Percentiles rank a stretch among this genome's conserved stretches.
These are phyloP conservation scores for Pristionchus exspectatus DNA, from an alignment of 2,888 invertebrate species.

Conservation along the genomic window DNA sequence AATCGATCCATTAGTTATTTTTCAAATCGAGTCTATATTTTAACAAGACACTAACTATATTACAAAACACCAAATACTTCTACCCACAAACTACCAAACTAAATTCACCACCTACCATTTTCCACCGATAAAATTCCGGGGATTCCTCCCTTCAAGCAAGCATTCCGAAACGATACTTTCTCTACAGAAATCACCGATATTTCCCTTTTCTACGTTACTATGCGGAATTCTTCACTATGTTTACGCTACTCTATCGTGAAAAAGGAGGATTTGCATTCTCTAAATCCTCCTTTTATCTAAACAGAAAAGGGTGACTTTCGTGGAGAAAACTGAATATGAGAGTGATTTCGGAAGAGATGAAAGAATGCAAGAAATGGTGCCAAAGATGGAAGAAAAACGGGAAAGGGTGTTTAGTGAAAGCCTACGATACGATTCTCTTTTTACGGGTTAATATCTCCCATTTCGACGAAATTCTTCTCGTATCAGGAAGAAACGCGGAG, in stretches of 20 bases:
- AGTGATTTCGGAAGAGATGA: background rate
- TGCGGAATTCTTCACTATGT: background rate
- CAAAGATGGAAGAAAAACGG: background rate
- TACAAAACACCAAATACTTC: background rate
- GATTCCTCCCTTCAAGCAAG: background rate
- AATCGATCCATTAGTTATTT: background rate
- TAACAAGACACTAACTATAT: background rate
- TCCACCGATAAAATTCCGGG: background rate
- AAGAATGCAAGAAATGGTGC: background rate
- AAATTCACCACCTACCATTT: background rate
- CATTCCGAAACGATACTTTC: background rate
- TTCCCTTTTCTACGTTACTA: background rate
- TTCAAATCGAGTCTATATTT: background rate
- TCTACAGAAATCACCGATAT: background rate
- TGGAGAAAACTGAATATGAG: background rate
- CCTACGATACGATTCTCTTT: conserved; percentile 18
- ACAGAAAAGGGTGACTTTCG: background rate
- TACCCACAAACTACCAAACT: background rate
- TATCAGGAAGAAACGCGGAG: background rate
- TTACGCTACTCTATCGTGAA: background rate
- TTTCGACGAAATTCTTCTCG: conserved; percentile 44
- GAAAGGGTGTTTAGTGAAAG: background rate
- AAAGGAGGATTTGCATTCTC: conserved; percentile 41
- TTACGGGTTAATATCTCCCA: conserved; percentile 27
- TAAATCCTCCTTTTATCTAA: conserved; percentile 28